Evolutionary conservation across 2,113 vertebrate genomes (phyloP).

Genomic region (Drymodes brunneopygia): DNA sequence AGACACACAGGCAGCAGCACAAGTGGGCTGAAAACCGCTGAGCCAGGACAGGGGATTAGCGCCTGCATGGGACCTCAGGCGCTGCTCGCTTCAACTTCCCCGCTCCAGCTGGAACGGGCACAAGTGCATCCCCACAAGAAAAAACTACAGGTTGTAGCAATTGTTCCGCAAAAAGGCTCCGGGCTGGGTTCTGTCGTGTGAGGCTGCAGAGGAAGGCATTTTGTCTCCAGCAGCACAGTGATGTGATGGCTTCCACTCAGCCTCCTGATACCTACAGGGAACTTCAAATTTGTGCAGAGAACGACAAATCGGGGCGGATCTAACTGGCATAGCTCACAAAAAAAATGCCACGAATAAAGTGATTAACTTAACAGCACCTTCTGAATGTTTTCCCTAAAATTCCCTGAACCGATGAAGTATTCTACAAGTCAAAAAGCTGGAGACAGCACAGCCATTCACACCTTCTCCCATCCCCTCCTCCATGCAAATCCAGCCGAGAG

Average conservation of each 20-base stretch:
- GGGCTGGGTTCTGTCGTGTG: not conserved
- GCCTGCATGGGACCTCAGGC: not conserved
- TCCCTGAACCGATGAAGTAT: not conserved
- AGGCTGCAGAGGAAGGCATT: not conserved
- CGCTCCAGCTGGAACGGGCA: not conserved
- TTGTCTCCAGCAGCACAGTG: not conserved
- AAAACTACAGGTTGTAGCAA: fast-evolving
- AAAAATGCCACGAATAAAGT: not conserved
- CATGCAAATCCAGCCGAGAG: not conserved
- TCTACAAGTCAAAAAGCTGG: not conserved
- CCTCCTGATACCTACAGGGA: not conserved
- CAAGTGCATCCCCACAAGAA: not conserved
- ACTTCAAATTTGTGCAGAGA: not conserved
- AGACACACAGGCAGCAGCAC: not conserved
- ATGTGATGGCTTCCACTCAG: not conserved
- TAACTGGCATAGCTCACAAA: not conserved
- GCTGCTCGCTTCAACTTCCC: not conserved
- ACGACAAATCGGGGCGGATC: not conserved
- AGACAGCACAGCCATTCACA: not conserved
- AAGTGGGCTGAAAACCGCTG: not conserved
- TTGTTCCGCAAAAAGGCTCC: not conserved
- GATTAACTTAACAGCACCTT: not conserved
- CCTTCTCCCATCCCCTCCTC: not conserved
- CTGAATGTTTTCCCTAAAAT: not conserved
- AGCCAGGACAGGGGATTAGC: not conserved